Conservation (phyloP, 2,888 invertebrate species). For the Nemurella pictetii region DNA sequence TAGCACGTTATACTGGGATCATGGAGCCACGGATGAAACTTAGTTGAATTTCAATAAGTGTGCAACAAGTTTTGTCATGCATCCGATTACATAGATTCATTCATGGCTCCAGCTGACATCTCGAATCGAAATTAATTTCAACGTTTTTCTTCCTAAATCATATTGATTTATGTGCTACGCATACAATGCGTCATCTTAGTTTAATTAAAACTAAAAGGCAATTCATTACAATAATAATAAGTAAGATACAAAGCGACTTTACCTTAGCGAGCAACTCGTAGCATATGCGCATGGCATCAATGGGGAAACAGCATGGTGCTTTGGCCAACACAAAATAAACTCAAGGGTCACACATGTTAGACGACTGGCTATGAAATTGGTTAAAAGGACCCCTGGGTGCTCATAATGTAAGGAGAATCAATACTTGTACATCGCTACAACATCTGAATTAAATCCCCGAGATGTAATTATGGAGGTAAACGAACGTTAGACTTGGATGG, state of each 20-base stretch:
- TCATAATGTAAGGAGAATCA: conserved; percentile 30
- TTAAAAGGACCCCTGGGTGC: conserved; percentile 29
- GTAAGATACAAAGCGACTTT: not conserved
- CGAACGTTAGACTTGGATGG: conserved; percentile 4
- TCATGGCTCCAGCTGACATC: not conserved
- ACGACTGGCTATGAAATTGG: conserved; percentile 25
- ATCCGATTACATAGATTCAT: not conserved
- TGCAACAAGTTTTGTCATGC: not conserved
- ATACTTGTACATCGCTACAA: conserved; percentile 12
- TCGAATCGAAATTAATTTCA: not conserved
- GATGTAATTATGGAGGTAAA: conserved; percentile 24
- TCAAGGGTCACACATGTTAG: not conserved
- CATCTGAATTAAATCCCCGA: conserved; percentile 21
- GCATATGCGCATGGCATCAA: not conserved
- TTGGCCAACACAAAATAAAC: not conserved
- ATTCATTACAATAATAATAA: not conserved
- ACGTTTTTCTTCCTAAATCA: not conserved
- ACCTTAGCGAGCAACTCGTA: not conserved
- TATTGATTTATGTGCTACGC: not conserved
- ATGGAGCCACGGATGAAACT: no score
- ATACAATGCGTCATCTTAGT: not conserved
- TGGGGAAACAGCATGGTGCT: not conserved
- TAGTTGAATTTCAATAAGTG: not conserved
- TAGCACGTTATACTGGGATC: no score
- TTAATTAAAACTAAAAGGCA: not conserved